phyloP scores from a whole-genome alignment of 2,797 vertebrate species.

The Peromyscus eremicus region DNA sequence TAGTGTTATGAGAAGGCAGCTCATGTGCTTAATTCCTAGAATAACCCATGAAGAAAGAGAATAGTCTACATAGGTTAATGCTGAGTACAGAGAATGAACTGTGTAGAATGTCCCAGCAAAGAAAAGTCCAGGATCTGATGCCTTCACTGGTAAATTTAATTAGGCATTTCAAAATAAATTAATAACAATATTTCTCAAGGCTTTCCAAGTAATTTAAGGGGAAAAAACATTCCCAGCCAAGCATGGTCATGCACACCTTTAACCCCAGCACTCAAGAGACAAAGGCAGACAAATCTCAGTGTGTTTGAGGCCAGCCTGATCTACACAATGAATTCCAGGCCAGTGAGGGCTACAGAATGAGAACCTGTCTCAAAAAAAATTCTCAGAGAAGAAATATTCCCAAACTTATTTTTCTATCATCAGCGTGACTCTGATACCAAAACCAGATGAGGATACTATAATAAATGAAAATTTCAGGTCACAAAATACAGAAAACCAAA shows the following conservation, averaged over 20 bases:
- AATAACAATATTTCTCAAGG: not conserved
- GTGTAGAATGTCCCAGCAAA: not conserved
- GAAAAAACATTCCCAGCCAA: not conserved
- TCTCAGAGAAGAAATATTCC: not conserved
- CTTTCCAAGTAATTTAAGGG: not conserved
- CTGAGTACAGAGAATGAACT: not conserved
- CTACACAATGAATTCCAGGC: not conserved
- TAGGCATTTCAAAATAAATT: not conserved
- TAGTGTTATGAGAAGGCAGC: not conserved
- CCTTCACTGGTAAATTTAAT: not conserved
- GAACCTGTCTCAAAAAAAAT: not conserved
- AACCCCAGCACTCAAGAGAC: not conserved
- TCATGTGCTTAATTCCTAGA: not conserved
- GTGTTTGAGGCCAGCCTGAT: not conserved
- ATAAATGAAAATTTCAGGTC: not conserved
- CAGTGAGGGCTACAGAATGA: not conserved
- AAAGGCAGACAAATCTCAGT: not conserved
- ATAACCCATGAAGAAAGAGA: not conserved
- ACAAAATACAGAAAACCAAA: not conserved
- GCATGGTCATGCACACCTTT: not conserved
- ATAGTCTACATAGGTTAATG: not conserved
- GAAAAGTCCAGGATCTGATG: not conserved
- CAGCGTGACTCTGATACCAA: not conserved
- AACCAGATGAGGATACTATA: not conserved
- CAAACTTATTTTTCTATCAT: not conserved